Evolutionary conservation across 2,113 vertebrate species (phyloP).

Genomic region (Salvator merianae): DNA sequence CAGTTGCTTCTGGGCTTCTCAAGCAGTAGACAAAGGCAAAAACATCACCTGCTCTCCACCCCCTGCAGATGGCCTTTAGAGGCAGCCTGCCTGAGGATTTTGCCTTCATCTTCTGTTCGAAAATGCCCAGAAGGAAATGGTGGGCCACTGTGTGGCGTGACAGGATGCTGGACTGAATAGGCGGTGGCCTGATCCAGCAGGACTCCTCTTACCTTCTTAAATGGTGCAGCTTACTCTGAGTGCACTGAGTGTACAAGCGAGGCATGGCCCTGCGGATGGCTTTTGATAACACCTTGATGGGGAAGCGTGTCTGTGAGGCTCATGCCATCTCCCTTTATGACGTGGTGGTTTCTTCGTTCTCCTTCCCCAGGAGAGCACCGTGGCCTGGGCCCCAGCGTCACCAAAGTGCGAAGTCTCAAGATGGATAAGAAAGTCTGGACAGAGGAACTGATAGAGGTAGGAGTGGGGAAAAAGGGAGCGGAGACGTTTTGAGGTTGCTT

Average conservation of each 20-base stretch:
- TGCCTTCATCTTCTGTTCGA: too few relatives aligned
- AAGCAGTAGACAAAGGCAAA: too few relatives aligned
- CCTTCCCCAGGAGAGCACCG: slow-evolving; percentile 85
- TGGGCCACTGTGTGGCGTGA: not conserved
- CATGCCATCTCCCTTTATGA: rapidly evolving
- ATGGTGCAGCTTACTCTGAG: not conserved
- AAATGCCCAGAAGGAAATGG: not conserved
- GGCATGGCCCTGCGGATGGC: not conserved
- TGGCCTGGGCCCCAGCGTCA: slow-evolving; percentile 85
- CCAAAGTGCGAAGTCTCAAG: slow-evolving; percentile 94
- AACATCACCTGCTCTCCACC: too few relatives aligned
- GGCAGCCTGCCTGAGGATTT: too few relatives aligned
- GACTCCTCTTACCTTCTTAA: not conserved
- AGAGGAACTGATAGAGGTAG: slow-evolving; percentile 89
- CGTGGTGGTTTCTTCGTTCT: rapidly evolving
- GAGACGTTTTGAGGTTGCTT: too few relatives aligned
- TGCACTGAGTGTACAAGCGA: not conserved
- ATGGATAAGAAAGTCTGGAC: slow-evolving; percentile 98
- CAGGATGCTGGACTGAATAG: not conserved
- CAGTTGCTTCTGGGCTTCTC: too few relatives aligned
- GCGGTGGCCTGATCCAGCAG: too few relatives aligned
- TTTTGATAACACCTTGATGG: not conserved
- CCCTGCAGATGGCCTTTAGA: too few relatives aligned
- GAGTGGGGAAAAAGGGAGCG: rapidly evolving
- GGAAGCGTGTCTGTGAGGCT: not conserved